Evolutionary conservation across 2,113 vertebrate genomes (phyloP).

Genomic region (Verasper variegatus): DNA sequence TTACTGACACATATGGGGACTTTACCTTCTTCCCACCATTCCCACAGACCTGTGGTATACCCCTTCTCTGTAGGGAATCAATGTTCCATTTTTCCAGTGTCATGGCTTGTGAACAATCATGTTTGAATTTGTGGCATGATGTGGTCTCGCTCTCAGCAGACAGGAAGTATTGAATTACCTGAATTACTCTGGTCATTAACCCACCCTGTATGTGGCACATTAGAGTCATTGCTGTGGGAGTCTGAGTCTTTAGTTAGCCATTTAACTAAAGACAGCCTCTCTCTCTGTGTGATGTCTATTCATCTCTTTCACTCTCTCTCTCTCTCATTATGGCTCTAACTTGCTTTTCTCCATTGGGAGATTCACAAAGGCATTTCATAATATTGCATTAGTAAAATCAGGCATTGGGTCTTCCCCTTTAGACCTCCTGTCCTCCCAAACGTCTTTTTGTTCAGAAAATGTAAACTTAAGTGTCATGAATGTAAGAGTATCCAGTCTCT

Average conservation of each 20-base stretch:
- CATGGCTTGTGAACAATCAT: neutral
- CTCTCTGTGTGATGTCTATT: slow-evolving; percentile 34
- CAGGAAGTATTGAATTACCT: slow-evolving; percentile 28
- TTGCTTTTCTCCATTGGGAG: slow-evolving; percentile 10
- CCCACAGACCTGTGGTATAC: neutral
- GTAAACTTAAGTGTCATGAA: slow-evolving; percentile 37
- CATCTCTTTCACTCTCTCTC: slow-evolving; percentile 14
- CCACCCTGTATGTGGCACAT: slow-evolving; percentile 29
- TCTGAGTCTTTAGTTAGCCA: slow-evolving; percentile 17
- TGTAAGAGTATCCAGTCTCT: slow-evolving; percentile 6
- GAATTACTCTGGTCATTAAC: slow-evolving; percentile 50
- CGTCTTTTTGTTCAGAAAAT: slow-evolving; percentile 32
- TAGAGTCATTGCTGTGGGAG: slow-evolving; percentile 30
- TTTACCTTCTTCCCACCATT: neutral
- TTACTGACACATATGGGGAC: too few species aligned
- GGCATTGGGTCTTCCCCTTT: neutral
- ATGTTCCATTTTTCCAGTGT: neutral
- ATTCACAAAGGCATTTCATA: slow-evolving; percentile 44
- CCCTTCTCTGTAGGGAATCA: too few species aligned
- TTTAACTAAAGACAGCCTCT: slow-evolving; percentile 48
- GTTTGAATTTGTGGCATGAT: neutral
- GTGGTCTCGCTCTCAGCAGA: neutral
- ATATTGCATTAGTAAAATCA: slow-evolving; percentile 38
- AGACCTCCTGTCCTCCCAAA: slow-evolving; percentile 5
- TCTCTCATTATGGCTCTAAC: slow-evolving; percentile 29